A percentile compares a stretch with the other conserved stretches of the same genome.
Evolutionary conservation across 1,140 invertebrate species (phyloP).

Genomic region (Lamellibrachia luymesi): DNA sequence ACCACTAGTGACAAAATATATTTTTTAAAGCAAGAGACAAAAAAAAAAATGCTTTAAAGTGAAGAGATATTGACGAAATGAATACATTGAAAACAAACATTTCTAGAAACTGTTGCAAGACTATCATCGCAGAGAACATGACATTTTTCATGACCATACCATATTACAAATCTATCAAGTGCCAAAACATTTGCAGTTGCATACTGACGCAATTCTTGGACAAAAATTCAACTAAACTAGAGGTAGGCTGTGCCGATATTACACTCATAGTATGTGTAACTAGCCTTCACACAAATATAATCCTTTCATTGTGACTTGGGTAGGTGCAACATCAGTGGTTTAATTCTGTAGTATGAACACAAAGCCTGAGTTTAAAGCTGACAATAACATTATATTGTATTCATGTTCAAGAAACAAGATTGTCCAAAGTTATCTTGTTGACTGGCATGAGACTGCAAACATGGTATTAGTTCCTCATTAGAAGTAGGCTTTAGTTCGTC

Average conservation of each 20-base stretch:
- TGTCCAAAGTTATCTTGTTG: too few species aligned
- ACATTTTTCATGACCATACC: neutral
- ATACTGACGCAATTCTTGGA: neutral
- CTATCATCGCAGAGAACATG: neutral
- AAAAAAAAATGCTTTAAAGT: neutral
- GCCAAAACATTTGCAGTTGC: neutral
- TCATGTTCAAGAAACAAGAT: neutral
- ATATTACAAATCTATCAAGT: neutral
- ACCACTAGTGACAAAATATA: neutral
- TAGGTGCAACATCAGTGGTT: too few species aligned
- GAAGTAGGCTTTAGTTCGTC: neutral
- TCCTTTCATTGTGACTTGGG: too few species aligned
- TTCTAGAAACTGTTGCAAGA: neutral
- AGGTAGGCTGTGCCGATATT: neutral
- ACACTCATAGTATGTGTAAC: neutral
- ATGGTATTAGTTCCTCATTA: neutral
- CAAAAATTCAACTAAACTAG: neutral
- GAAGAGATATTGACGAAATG: neutral
- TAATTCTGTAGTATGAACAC: too few species aligned
- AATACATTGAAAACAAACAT: neutral
- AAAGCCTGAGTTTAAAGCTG: too few species aligned
- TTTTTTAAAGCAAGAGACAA: neutral
- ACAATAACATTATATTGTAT: neutral
- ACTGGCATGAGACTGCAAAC: too few species aligned
- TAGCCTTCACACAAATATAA: neutral